Base-by-base conservation (phyloP, 2,888 invertebrate genomes). In the Gymnosoma rotundatum region DNA sequence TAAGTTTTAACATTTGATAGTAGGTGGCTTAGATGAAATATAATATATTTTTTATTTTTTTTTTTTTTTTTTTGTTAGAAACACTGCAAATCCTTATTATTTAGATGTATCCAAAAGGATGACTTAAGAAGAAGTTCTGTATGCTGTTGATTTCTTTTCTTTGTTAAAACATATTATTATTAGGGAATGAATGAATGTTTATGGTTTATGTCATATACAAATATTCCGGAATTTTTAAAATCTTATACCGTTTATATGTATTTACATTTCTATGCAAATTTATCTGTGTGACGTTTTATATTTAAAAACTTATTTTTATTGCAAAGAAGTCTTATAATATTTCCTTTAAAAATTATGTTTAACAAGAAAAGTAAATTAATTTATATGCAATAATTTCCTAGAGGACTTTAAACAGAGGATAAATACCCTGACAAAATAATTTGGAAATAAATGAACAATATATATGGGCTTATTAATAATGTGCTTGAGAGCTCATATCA, bases 271-370 rank as follows among this genome's bases (percentile, higher is more conserved):
- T 48, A 48, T 48, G 10, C 2, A 42, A 42, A 48, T 42, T 42
- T 14, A 14, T 12, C 14, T 42, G 42, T 42, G 42, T 52, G 12
- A 9, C 2, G 18, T 25, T 21, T n/a, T 36, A 50, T 52, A 14
- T 58, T 18, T n/a, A 12, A 25, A 67, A 52, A 45, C 60, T 42
- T 50, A 60, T 54, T 66, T 45, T 66, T 80, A 78, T 70, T 74
- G 58, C 63, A 74, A 66, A 61, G 56, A 79, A 79, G 72, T 42
- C 66, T 83, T 48, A 69, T 61, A 61, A 83, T 66, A 60, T 61
- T 79, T 76, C 52, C 70, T 42, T 9, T 72, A 32, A 14, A 5
- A 48, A 1, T 25, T 25, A 2, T 25, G 25, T 25, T 25, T 25
- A 25, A 25, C 1, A 25, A 25, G 25, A 25, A 25, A 25, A 25